Percentiles rank a stretch among this genome's conserved stretches.
These are phyloP conservation scores for Cheilosia vulpina DNA, from an alignment of 2,888 invertebrate genomes.

Conservation along the genomic window DNA sequence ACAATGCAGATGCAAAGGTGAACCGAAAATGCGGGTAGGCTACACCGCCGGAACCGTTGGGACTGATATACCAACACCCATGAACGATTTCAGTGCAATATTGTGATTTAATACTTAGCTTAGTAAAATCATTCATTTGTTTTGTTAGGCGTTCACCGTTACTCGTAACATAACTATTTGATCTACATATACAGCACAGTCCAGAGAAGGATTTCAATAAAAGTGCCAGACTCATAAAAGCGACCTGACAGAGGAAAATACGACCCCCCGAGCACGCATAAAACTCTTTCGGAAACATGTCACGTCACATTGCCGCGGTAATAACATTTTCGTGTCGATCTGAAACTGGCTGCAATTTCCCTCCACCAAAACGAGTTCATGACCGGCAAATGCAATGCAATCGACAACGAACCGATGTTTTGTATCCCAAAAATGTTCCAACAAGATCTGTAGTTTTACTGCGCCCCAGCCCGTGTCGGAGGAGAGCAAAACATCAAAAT, in stretches of 20 bases:
- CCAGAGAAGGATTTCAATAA: background rate
- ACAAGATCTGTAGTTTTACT: slow-evolving; percentile 21
- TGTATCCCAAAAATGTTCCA: slow-evolving; percentile 8
- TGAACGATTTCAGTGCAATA: background rate
- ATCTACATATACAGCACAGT: background rate
- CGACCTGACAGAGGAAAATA: slow-evolving; percentile 14
- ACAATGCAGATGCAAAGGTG: background rate
- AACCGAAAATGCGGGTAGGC: slow-evolving; percentile 19
- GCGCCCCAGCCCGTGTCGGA: slow-evolving; percentile 13
- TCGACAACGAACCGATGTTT: background rate
- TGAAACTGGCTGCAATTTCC: slow-evolving; percentile 1
- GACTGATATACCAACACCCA: background rate
- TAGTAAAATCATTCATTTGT: no score
- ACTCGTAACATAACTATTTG: background rate
- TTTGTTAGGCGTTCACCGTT: slow-evolving; percentile 10
- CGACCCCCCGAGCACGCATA: slow-evolving; percentile 35
- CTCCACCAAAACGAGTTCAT: background rate
- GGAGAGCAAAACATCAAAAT: slow-evolving; percentile 26
- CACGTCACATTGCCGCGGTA: slow-evolving; percentile 11
- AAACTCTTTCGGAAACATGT: slow-evolving; percentile 38
- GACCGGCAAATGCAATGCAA: background rate
- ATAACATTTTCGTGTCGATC: slow-evolving; percentile 32
- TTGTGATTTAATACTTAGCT: background rate
- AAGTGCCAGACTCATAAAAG: slow-evolving; percentile 17
- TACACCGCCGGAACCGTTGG: background rate